Conservation (phyloP, 1,140 invertebrate genomes). For the Pomacea maculata region DNA sequence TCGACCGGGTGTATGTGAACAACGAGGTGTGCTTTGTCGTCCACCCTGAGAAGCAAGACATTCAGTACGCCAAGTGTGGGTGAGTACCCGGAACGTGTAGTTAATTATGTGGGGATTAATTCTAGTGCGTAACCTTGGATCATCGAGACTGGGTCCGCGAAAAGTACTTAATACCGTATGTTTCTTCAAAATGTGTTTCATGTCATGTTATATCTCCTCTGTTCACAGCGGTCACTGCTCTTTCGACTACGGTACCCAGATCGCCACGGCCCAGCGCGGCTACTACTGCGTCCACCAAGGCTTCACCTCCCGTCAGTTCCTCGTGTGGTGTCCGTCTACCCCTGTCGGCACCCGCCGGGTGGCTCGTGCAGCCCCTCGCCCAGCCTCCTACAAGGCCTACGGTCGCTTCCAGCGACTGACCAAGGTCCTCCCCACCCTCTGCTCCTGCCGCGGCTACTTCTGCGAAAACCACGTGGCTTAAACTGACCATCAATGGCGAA, state of each 20-base stretch:
- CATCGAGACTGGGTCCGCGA: too few species aligned
- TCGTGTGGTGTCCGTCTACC: constrained; percentile 15
- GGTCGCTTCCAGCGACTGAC: not conserved
- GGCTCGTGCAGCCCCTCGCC: not conserved
- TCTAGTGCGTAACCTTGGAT: too few species aligned
- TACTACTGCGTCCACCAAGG: constrained; percentile 17
- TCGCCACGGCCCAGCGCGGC: constrained; percentile 5
- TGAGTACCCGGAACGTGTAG: not conserved
- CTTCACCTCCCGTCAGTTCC: constrained; percentile 13
- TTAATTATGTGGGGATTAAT: too few species aligned
- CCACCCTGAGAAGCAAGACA: constrained; percentile 12
- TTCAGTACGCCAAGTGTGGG: constrained; percentile 22
- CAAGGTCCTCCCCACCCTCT: constrained; percentile 3
- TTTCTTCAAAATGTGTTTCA: too few species aligned
- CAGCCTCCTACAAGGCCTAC: not conserved
- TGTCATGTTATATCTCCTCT: too few species aligned
- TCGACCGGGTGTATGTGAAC: constrained; percentile 4
- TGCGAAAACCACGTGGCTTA: constrained; percentile 16
- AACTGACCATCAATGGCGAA: too few species aligned
- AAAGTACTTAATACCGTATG: too few species aligned
- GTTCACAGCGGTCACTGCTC: constrained; percentile 12
- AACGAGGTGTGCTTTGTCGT: constrained; percentile 21
- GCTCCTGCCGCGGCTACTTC: constrained; percentile 18
- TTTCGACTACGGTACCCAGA: constrained; percentile 15
- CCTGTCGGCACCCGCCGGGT: not conserved